Evolutionary conservation across 2,113 vertebrate species (phyloP).

Genomic region (Protobothrops mucrosquamatus): DNA sequence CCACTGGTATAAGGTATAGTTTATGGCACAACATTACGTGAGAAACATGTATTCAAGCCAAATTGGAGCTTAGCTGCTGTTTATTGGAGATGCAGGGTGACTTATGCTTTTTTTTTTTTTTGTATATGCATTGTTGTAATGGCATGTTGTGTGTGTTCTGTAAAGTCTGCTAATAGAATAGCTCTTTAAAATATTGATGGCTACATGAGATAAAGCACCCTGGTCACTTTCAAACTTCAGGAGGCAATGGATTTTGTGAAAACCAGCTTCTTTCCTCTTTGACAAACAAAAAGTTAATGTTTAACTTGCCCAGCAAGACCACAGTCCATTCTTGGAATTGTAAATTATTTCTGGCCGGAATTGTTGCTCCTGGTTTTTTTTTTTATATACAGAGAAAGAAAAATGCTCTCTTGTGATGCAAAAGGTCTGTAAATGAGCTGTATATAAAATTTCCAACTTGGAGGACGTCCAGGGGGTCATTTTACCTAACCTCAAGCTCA

Average conservation of each 20-base stretch:
- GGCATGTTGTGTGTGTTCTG: neutral
- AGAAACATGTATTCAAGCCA: neutral
- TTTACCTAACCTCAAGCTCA: neutral
- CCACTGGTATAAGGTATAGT: neutral
- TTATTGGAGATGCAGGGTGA: neutral
- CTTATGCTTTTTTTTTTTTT: neutral
- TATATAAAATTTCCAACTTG: neutral
- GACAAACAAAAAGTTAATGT: constrained; percentile 14
- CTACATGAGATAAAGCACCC: neutral
- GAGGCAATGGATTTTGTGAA: neutral
- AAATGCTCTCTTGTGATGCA: neutral
- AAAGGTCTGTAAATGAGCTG: neutral
- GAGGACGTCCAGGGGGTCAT: neutral
- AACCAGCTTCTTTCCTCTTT: neutral
- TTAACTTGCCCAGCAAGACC: neutral
- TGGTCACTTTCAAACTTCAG: neutral
- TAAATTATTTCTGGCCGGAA: constrained; percentile 3
- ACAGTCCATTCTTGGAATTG: constrained; percentile 7
- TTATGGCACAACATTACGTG: neutral
- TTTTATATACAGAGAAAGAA: neutral
- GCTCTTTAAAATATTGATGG: neutral
- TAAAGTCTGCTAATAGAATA: neutral
- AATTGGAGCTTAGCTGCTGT: neutral
- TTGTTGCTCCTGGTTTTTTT: neutral
- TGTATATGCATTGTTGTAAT: neutral